Evolutionary conservation across 1,140 invertebrate genomes (phyloP).

Genomic region (Heliconius melpomene): DNA sequence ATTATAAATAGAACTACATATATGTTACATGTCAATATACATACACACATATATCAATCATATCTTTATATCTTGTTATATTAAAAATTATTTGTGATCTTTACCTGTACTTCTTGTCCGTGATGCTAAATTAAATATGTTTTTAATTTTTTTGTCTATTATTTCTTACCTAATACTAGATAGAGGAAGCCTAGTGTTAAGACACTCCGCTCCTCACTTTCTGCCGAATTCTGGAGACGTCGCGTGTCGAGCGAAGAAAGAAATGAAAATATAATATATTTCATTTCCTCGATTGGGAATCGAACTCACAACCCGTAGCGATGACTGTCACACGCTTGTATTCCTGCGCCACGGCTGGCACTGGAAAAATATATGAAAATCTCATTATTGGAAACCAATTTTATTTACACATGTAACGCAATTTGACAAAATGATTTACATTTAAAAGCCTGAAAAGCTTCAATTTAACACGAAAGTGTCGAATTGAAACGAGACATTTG

Average conservation of each 20-base stretch:
- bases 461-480: neutral
- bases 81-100: conserved; percentile 44
- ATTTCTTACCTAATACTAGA: neutral
- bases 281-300: too few relatives aligned
- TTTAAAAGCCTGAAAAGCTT: neutral
- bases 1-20: conserved; percentile 9
- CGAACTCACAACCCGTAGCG: too few relatives aligned
- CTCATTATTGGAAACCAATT: neutral
- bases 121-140: conserved; percentile 46
- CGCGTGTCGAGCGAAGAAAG: too few relatives aligned
- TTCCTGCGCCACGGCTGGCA: too few relatives aligned
- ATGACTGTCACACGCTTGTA: too few relatives aligned
- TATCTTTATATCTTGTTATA: conserved; percentile 40
- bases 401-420: neutral
- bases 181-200: too few relatives aligned
- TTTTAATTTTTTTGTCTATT: conserved; percentile 34
- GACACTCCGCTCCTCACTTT: too few relatives aligned
- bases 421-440: conserved; percentile 1
- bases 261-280: too few relatives aligned
- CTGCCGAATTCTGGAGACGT: too few relatives aligned
- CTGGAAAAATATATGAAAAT: neutral
- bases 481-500: neutral
- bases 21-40: conserved; percentile 16
- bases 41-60: conserved; percentile 33
- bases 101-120: conserved; percentile 47